These are phyloP conservation scores for Henicopernis longicauda DNA, from an alignment of 2,113 vertebrate genomes.

Conservation along the genomic window DNA sequence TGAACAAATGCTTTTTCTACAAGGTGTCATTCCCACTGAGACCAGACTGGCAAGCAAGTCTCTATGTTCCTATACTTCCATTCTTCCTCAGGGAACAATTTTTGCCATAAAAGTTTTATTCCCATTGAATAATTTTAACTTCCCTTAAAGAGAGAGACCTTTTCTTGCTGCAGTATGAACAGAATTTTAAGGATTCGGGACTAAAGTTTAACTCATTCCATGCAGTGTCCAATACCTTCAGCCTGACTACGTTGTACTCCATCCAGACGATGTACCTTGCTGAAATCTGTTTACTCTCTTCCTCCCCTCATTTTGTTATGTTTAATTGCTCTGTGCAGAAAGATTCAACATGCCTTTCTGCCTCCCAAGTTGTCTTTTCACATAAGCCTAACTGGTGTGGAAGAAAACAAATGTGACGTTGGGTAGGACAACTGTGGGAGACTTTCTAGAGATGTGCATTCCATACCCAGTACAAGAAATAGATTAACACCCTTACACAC, in stretches of 20 bases:
- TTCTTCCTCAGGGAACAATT: background rate
- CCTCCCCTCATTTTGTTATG: background rate
- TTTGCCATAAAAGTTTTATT: conserved; percentile 1
- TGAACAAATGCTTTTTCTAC: background rate
- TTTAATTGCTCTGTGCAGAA: background rate
- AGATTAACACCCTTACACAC: background rate
- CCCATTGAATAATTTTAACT: background rate
- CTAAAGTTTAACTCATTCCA: background rate
- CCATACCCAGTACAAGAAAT: background rate
- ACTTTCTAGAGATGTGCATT: background rate
- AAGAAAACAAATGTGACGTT: background rate
- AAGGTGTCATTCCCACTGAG: background rate
- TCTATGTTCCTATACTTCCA: background rate
- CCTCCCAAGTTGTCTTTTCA: background rate
- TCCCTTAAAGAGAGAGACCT: background rate
- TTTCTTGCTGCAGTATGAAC: background rate
- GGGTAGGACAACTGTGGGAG: background rate
- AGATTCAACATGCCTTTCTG: accelerated
- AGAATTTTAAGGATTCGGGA: background rate
- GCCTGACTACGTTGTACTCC: background rate
- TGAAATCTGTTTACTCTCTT: background rate
- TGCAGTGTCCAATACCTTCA: background rate
- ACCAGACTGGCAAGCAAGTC: background rate
- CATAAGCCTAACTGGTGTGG: background rate
- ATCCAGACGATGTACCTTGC: background rate